phyloP scores from a whole-genome alignment of 2,113 vertebrate genomes.

The Arvicanthis niloticus region DNA sequence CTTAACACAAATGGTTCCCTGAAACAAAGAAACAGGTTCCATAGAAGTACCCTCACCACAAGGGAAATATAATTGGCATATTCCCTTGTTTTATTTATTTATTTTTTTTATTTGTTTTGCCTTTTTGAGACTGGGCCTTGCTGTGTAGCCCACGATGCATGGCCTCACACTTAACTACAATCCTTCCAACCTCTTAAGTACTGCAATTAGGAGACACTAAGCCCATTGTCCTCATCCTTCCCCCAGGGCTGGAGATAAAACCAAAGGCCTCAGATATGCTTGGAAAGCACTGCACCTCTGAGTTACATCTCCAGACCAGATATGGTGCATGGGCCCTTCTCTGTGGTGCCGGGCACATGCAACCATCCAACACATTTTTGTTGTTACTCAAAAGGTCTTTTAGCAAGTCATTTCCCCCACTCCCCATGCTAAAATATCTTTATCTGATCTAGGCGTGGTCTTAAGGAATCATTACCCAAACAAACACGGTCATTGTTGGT shows the following conservation, averaged over 20 bases:
- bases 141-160: background rate
- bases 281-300: background rate
- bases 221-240: background rate
- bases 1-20: background rate
- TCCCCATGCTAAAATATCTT: background rate
- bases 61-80: background rate
- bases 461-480: background rate
- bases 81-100: background rate
- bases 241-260: background rate
- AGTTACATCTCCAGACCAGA: background rate
- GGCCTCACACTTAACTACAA: background rate
- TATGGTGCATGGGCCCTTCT: background rate
- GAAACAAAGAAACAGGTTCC: slow-evolving; percentile 24
- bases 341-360: background rate
- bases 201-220: background rate
- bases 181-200: background rate
- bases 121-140: background rate
- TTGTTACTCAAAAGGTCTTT: background rate
- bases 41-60: background rate
- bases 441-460: background rate
- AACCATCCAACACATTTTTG: background rate
- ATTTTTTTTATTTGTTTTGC: background rate
- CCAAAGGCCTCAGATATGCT: background rate
- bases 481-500: background rate
- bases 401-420: background rate